Conservation (phyloP, 2,888 invertebrate genomes). For the Aromia moschata region DNA sequence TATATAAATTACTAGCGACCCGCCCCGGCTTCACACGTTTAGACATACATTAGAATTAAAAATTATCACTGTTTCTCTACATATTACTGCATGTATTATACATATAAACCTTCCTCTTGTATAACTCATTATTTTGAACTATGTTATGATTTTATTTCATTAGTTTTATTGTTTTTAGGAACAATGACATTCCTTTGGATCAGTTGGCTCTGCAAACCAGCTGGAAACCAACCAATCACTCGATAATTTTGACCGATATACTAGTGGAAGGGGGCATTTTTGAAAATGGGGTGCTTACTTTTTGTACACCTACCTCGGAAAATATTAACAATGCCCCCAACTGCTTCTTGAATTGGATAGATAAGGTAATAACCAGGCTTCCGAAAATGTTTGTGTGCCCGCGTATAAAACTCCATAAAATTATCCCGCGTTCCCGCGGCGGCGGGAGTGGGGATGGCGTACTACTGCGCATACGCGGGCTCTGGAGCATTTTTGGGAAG, state of each 20-base stretch:
- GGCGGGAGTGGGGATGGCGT: not conserved
- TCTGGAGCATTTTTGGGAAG: no score
- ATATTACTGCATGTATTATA: no score
- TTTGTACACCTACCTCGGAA: slow-evolving; percentile 69
- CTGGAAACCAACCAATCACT: slow-evolving; percentile 56
- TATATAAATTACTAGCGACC: no score
- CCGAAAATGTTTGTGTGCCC: no score
- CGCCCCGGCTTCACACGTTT: no score
- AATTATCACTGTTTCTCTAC: no score
- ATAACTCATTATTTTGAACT: no score
- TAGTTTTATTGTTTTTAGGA: slow-evolving; percentile 41
- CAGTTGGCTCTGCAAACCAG: slow-evolving; percentile 54
- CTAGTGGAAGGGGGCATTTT: slow-evolving; percentile 75
- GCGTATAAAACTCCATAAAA: no score
- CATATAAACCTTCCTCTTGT: no score
- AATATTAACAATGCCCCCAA: slow-evolving; percentile 68
- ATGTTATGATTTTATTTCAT: not conserved
- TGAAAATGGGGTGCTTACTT: slow-evolving; percentile 67
- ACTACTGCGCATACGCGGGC: not conserved
- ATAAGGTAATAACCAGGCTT: slow-evolving; percentile 62
- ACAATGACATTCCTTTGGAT: slow-evolving; percentile 53
- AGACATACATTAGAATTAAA: no score
- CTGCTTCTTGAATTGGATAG: slow-evolving; percentile 71
- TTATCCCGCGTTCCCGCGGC: no score
- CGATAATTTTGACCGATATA: slow-evolving; percentile 67